Conservation (phyloP, 2,797 vertebrate species). For the Ispidina picta region DNA sequence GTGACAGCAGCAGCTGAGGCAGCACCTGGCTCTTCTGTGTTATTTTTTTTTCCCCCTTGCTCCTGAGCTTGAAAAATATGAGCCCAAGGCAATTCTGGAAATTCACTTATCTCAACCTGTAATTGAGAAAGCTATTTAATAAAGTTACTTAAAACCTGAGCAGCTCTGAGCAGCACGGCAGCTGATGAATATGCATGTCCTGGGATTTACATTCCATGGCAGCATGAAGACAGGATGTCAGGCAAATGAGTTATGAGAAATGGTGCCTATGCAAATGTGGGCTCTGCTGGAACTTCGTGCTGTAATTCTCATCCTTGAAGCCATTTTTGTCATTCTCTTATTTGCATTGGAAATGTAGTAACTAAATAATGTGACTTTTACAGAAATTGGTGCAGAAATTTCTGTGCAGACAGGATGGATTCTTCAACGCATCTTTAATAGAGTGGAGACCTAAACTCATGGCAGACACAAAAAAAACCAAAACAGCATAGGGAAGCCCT, state of each 20-base stretch:
- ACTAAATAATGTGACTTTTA: not conserved
- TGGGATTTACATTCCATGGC: slow-evolving; percentile 7
- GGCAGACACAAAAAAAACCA: too few species aligned
- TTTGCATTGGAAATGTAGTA: slow-evolving; percentile 47
- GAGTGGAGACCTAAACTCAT: not conserved
- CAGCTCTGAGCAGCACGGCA: not conserved
- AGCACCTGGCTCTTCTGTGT: rapidly evolving
- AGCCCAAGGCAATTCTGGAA: not conserved
- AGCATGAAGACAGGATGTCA: slow-evolving; percentile 24
- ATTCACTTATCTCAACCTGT: not conserved
- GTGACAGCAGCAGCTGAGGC: not conserved
- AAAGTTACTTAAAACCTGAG: not conserved
- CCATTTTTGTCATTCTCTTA: slow-evolving; percentile 1
- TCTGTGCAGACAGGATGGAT: not conserved
- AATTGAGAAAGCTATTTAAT: slow-evolving; percentile 31
- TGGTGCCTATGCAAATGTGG: slow-evolving; percentile 22
- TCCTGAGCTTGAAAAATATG: not conserved
- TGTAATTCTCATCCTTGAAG: not conserved
- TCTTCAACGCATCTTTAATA: not conserved
- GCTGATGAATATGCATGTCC: slow-evolving; percentile 21
- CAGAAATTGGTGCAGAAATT: not conserved
- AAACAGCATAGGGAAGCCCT: rapidly evolving
- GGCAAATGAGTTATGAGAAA: slow-evolving; percentile 49
- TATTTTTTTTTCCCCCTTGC: not conserved
- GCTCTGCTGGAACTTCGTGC: not conserved